phyloP scores from a whole-genome alignment of 2,888 invertebrate species.

The Abrostola triplasia region DNA sequence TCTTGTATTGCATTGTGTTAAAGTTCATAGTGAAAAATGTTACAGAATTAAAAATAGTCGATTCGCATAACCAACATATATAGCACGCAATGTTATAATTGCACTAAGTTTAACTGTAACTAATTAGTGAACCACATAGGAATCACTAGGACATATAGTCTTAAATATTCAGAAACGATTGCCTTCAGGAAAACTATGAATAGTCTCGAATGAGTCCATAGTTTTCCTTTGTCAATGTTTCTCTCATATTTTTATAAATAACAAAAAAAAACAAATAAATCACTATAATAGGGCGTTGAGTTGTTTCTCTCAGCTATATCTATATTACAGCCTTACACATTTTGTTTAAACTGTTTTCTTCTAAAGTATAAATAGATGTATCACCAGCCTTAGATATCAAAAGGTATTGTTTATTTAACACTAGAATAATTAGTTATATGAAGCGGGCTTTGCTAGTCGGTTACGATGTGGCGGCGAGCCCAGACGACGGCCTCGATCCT shows the following conservation, averaged over 20 bases:
- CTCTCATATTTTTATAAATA: slow-evolving; percentile 52
- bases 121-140: slow-evolving; percentile 54
- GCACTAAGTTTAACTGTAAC: slow-evolving; percentile 58
- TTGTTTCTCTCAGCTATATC: slow-evolving; percentile 77
- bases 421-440: slow-evolving; percentile 58
- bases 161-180: slow-evolving; percentile 46
- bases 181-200: slow-evolving; percentile 47
- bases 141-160: slow-evolving; percentile 52
- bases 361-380: slow-evolving; percentile 74
- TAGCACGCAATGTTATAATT: slow-evolving; percentile 58
- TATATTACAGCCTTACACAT: slow-evolving; percentile 73
- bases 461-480: slow-evolving; percentile 39
- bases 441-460: slow-evolving; percentile 64
- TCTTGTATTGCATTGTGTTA: too few species aligned
- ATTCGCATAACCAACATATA: slow-evolving; percentile 40
- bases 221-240: slow-evolving; percentile 37
- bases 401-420: slow-evolving; percentile 55
- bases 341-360: slow-evolving; percentile 52
- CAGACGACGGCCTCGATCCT: background rate
- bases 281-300: slow-evolving; percentile 71
- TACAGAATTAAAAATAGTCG: slow-evolving; percentile 13
- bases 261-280: slow-evolving; percentile 55
- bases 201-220: slow-evolving; percentile 38
- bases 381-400: slow-evolving; percentile 83
- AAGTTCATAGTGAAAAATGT: too few species aligned